phyloP scores from a whole-genome alignment of 2,888 invertebrate species.

The Pheosia gnoma region DNA sequence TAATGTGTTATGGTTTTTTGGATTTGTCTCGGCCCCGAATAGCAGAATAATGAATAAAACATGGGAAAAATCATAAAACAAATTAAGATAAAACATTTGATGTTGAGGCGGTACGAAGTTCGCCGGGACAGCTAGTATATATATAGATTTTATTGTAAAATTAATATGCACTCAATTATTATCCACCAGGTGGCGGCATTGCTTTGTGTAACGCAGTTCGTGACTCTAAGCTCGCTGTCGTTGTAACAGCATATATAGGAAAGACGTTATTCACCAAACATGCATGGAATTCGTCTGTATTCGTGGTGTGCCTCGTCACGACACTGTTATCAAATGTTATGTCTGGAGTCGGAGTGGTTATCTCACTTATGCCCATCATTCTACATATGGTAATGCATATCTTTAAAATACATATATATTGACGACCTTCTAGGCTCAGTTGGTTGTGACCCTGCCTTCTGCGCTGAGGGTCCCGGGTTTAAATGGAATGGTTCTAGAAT shows the following conservation, averaged over 20 bases:
- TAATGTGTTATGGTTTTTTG: no score
- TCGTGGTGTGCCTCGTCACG: constrained; percentile 46
- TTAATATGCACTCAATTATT: neutral
- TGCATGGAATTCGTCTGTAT: constrained; percentile 32
- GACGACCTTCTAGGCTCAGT: neutral
- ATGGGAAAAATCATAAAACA: no score
- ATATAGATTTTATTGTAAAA: no score
- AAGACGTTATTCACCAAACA: constrained; percentile 29
- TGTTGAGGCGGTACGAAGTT: no score
- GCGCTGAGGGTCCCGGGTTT: no score
- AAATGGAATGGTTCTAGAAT: no score
- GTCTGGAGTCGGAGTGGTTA: constrained; percentile 49
- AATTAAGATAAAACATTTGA: no score
- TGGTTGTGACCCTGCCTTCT: no score
- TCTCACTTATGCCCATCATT: constrained; percentile 51
- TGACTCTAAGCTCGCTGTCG: constrained; percentile 21
- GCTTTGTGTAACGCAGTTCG: constrained; percentile 7
- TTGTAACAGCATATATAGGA: constrained; percentile 27
- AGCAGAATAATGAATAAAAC: no score
- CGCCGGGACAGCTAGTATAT: no score
- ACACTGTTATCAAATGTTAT: constrained; percentile 49
- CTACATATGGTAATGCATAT: constrained; percentile 51
- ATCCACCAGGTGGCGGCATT: neutral
- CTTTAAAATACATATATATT: neutral
- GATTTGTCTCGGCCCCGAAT: no score